phyloP scores from a whole-genome alignment of 2,797 vertebrate species.

The Buceros bicornis region DNA sequence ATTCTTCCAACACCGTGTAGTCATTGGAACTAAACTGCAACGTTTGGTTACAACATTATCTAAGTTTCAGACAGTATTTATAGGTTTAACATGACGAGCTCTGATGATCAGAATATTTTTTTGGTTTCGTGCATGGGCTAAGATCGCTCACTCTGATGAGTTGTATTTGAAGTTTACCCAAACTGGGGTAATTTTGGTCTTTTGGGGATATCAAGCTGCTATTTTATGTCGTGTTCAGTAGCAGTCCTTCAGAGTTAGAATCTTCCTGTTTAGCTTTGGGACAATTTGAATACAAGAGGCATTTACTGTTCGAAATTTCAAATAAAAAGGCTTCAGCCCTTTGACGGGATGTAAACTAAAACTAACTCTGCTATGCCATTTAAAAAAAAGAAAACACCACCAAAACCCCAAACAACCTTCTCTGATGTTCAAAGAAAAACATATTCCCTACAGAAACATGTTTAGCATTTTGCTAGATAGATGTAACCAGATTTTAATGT shows the following conservation, averaged over 20 bases:
- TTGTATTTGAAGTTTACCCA: not conserved
- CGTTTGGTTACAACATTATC: not conserved
- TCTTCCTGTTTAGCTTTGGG: not conserved
- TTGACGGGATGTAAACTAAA: conserved; percentile 11
- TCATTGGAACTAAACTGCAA: not conserved
- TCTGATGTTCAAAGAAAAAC: not conserved
- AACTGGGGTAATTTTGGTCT: not conserved
- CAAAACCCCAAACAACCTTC: not conserved
- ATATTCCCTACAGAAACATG: not conserved
- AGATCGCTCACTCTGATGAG: not conserved
- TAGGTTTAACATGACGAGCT: not conserved
- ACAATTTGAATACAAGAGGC: not conserved
- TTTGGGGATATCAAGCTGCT: not conserved
- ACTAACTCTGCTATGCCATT: not conserved
- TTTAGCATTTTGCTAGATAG: not conserved
- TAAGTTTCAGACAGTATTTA: not conserved
- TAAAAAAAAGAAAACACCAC: not conserved
- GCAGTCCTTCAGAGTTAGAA: not conserved
- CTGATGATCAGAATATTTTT: not conserved
- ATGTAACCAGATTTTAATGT: not conserved
- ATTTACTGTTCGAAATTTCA: not conserved
- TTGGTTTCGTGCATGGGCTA: not conserved
- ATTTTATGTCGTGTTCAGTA: not conserved
- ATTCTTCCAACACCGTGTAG: not conserved
- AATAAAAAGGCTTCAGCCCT: not conserved